These are phyloP conservation scores for Laothoe populi DNA, from an alignment of 2,888 invertebrate species.

Conservation along the genomic window DNA sequence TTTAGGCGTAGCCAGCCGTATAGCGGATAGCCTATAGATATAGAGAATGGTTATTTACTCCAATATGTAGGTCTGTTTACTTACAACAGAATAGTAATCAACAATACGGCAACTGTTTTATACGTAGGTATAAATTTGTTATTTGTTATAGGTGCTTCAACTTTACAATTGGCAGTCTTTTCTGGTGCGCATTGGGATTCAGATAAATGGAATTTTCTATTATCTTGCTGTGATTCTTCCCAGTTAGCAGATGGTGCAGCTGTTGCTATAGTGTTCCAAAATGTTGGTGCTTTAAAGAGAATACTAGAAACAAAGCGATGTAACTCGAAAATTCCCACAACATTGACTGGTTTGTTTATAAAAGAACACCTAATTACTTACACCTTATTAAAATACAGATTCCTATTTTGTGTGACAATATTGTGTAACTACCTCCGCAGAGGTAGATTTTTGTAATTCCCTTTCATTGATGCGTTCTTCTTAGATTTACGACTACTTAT, in stretches of 20 bases:
- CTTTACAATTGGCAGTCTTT: constrained; percentile 75
- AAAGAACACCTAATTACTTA: background rate
- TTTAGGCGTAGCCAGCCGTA: no score
- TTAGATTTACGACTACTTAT: no score
- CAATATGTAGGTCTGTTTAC: no score
- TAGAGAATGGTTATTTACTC: no score
- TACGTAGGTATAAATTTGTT: background rate
- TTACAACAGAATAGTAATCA: no score
- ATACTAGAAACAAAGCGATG: constrained; percentile 74
- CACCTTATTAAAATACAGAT: background rate
- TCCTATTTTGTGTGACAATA: no score
- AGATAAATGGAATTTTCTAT: constrained; percentile 66
- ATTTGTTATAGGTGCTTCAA: constrained; percentile 67
- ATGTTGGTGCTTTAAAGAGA: constrained; percentile 62
- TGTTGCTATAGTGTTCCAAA: constrained; percentile 74
- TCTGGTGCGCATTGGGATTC: constrained; percentile 68
- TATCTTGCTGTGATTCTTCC: constrained; percentile 76
- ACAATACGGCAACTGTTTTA: no score
- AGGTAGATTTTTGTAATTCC: no score
- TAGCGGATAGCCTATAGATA: no score
- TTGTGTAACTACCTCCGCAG: no score
- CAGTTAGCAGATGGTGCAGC: constrained; percentile 79
- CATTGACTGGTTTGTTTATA: constrained; percentile 64
- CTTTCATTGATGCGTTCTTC: no score
- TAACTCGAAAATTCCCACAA: constrained; percentile 73